These are phyloP conservation scores for Pimephales promelas DNA, from an alignment of 2,113 vertebrate species.

Conservation along the genomic window DNA sequence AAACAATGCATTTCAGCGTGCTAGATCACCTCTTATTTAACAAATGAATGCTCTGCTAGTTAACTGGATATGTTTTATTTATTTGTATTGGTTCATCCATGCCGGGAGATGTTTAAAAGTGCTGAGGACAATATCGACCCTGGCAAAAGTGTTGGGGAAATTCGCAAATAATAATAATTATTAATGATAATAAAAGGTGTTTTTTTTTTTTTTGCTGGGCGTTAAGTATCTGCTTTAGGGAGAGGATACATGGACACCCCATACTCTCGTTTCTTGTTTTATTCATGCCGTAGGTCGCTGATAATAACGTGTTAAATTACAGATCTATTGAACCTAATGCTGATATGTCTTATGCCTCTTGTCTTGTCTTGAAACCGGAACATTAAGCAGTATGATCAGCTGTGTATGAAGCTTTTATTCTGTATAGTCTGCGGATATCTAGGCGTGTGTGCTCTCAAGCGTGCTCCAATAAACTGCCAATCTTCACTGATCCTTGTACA, in stretches of 20 bases:
- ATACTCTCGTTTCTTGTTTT: constrained; percentile 22
- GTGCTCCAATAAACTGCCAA: neutral
- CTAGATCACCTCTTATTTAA: too few relatives aligned
- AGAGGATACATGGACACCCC: neutral
- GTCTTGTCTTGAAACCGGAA: neutral
- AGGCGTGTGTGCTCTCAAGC: neutral
- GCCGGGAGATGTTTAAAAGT: too few relatives aligned
- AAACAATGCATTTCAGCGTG: too few relatives aligned
- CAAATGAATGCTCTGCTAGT: too few relatives aligned
- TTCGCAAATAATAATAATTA: too few relatives aligned
- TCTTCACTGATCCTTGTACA: neutral
- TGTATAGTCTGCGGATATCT: neutral
- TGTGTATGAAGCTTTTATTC: constrained; percentile 22
- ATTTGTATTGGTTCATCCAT: too few relatives aligned
- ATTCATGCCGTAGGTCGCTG: constrained; percentile 29
- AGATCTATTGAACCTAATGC: constrained; percentile 30
- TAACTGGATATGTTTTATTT: too few relatives aligned
- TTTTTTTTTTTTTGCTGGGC: too few relatives aligned
- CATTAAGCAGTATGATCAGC: constrained; percentile 17
- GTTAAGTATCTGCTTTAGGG: neutral
- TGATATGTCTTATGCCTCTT: neutral
- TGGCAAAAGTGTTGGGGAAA: too few relatives aligned
- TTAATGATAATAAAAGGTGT: too few relatives aligned
- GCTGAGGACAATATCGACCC: too few relatives aligned
- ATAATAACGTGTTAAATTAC: constrained; percentile 44